A percentile compares a stretch with the other conserved stretches of the same genome.
phyloP scores from a whole-genome alignment of 2,113 vertebrate species.

The Sinosuthora webbiana region DNA sequence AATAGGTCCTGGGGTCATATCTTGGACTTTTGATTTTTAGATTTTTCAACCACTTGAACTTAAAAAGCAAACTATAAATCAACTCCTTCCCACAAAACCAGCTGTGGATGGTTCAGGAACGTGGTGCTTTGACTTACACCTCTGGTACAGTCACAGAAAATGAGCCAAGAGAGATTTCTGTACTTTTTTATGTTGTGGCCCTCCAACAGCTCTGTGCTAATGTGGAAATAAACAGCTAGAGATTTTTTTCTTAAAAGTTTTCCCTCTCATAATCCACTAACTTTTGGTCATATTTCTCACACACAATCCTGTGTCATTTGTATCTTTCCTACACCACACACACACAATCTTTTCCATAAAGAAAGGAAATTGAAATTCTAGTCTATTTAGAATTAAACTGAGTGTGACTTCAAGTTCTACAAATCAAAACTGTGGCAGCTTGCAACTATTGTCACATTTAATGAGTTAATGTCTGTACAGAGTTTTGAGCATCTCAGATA shows the following conservation, averaged over 20 bases:
- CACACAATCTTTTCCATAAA: background rate
- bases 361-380: background rate
- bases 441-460: background rate
- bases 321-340: background rate
- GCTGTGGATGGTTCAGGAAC: background rate
- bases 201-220: background rate
- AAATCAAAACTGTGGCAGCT: background rate
- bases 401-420: background rate
- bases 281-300: background rate
- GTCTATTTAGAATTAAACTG: slow-evolving; percentile 6
- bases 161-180: background rate
- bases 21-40: background rate
- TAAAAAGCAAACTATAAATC: background rate
- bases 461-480: background rate
- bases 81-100: background rate
- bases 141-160: background rate
- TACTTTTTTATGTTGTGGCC: background rate
- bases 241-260: background rate
- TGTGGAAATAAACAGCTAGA: background rate
- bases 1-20: background rate
- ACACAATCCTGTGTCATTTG: background rate
- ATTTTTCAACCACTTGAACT: background rate
- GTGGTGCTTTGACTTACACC: background rate
- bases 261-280: background rate
- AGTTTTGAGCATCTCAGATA: background rate